phyloP scores from a whole-genome alignment of 2,797 vertebrate genomes.

The Lutjanus argentimaculatus region DNA sequence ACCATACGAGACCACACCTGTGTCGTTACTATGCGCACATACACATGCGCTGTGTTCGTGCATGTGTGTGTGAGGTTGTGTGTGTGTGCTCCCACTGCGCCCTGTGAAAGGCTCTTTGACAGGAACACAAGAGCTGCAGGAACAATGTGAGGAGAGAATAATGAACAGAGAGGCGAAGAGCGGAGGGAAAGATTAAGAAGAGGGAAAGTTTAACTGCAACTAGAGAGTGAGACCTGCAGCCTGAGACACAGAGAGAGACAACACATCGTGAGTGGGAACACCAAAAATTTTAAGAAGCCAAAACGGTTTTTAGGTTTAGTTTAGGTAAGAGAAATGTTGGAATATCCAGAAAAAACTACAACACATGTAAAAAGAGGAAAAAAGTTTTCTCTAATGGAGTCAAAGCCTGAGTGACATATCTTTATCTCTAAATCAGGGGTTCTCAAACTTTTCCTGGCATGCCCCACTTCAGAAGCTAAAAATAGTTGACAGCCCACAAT shows the following conservation, averaged over 20 bases:
- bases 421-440: no score
- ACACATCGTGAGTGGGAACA: background rate
- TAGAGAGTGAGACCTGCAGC: background rate
- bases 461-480: no score
- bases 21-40: conserved; percentile 20
- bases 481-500: no score
- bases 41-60: conserved; percentile 18
- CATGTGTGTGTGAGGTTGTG: conserved; percentile 30
- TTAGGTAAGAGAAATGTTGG: background rate
- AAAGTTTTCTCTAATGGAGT: background rate
- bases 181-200: conserved; percentile 6
- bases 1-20: conserved; percentile 48
- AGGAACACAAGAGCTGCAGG: conserved; percentile 50
- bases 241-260: conserved; percentile 2
- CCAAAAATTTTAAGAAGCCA: background rate
- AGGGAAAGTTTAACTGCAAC: conserved; percentile 36
- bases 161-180: conserved; percentile 55
- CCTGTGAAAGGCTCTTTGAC: conserved; percentile 66
- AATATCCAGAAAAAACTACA: background rate
- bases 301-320: background rate
- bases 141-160: conserved; percentile 63
- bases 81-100: conserved; percentile 7
- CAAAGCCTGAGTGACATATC: background rate
- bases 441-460: no score
- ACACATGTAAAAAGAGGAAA: background rate